These are phyloP conservation scores for Notothenia coriiceps DNA, from an alignment of 2,113 vertebrate species.

Conservation along the genomic window DNA sequence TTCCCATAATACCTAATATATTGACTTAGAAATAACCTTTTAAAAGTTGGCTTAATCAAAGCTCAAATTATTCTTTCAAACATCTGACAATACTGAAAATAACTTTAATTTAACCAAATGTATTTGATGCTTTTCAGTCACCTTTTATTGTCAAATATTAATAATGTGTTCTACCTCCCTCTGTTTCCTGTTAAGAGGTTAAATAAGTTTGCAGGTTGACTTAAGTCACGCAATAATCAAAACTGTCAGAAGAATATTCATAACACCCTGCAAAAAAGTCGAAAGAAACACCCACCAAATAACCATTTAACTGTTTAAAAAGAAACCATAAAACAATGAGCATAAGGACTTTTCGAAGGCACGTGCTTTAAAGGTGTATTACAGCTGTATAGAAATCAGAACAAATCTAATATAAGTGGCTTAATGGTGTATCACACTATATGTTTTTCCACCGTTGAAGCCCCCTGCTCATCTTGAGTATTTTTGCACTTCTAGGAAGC, in stretches of 20 bases:
- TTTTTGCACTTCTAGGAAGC: constrained; percentile 1
- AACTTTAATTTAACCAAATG: background rate
- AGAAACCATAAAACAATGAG: background rate
- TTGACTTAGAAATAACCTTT: no score
- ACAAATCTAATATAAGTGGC: no score
- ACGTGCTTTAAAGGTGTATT: background rate
- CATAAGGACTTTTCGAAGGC: constrained; percentile 1
- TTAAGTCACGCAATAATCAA: background rate
- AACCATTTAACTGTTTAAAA: background rate
- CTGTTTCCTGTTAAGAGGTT: background rate
- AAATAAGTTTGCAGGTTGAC: background rate
- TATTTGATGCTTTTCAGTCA: background rate
- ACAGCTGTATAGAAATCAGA: background rate
- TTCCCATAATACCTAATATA: no score
- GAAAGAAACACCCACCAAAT: no score
- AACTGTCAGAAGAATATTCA: constrained; percentile 15
- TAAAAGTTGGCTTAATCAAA: no score
- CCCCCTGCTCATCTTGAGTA: background rate
- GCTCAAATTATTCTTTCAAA: no score
- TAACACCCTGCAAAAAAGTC: background rate
- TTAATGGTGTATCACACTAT: background rate
- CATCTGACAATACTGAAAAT: background rate
- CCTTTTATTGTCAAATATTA: background rate
- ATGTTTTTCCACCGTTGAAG: background rate
- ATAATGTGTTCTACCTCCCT: background rate